phyloP scores from a whole-genome alignment of 2,113 vertebrate species.

The Thunnus maccoyii region DNA sequence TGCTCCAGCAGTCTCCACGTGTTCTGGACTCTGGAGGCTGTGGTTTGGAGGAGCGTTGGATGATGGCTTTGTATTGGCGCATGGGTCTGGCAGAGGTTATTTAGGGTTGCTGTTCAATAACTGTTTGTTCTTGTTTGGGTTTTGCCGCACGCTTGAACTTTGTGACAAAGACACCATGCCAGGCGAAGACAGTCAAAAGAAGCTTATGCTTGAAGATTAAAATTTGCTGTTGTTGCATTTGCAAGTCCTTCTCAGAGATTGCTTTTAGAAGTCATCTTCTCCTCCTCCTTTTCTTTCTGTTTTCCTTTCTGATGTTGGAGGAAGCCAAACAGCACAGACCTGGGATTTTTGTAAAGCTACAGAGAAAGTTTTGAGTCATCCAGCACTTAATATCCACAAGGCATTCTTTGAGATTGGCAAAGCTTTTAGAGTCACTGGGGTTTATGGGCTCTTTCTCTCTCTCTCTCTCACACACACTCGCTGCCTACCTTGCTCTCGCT shows the following conservation, averaged over 20 bases:
- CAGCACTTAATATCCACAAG: conserved; percentile 66
- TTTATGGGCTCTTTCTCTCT: conserved; percentile 56
- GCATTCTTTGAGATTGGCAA: conserved; percentile 68
- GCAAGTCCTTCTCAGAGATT: neutral
- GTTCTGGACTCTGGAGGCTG: conserved; percentile 46
- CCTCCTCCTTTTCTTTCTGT: conserved; percentile 24
- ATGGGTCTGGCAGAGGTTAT: conserved; percentile 52
- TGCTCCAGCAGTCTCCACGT: conserved; percentile 54
- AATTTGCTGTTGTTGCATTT: conserved; percentile 39
- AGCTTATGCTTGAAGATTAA: conserved; percentile 53
- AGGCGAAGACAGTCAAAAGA: conserved; percentile 26
- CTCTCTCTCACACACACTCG: conserved; percentile 4
- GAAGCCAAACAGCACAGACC: conserved; percentile 63
- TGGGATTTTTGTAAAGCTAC: conserved; percentile 53
- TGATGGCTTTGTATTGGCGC: conserved; percentile 26
- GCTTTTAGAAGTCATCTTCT: neutral
- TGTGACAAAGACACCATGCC: conserved; percentile 41
- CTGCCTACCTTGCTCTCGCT: conserved; percentile 43
- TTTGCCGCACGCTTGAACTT: conserved; percentile 41
- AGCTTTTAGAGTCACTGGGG: conserved; percentile 60
- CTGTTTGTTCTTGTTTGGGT: conserved; percentile 50
- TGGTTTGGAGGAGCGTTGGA: conserved; percentile 45
- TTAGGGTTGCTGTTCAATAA: conserved; percentile 30
- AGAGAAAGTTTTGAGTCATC: conserved; percentile 68
- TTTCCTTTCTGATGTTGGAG: conserved; percentile 31